Base-by-base conservation (phyloP, 2,888 invertebrate species). In the Hypomecis punctinalis region DNA sequence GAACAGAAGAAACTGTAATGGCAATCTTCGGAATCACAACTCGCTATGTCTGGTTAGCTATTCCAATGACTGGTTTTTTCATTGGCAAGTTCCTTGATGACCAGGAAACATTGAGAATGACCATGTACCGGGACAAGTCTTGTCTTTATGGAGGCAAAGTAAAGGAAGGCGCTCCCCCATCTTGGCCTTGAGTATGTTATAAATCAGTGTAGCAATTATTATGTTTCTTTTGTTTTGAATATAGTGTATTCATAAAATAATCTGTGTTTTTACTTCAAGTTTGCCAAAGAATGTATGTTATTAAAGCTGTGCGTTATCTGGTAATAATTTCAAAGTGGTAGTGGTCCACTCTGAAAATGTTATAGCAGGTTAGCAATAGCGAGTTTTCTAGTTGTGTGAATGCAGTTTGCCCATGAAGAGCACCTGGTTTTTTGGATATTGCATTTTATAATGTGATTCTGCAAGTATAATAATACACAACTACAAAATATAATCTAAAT, bases 51-150 rank as follows among this genome's bases (percentile, higher is more conserved):
- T 93, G 91, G 88, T 76, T 87, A 1, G 80, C 84, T 0, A 45
- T 96, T 0, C 96, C 96, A 0, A 0, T 94, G 0, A 72, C 90
- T 37, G 96, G 96, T 0, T 94, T 82, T 72, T 79, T 86, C 1
- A 66, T 96, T 58, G 97, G 97, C 0, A 91, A 92, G 76, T 95
- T 85, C 71, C 74, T 97, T 59, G 96, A 97, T 79, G 86, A 89
- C 5, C 91, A 94, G 73, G 97, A 97, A 89, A 96, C 96, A 0
- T 91, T 95, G 66, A 94, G 97, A 61, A 94, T 97, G 95, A 93
- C 94, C 0, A 88, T 85, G 72, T 98, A 95, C 83, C 94, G 97
- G 66, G 97, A 98, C 81, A 97, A 96, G 82, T 97, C 97, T 78
- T 94, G 95, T 54, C 87, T 98, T 45, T 98, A 95, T 81, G 96